Conservation (phyloP, 23 tunicate genomes). For the Styela plicata region DNA sequence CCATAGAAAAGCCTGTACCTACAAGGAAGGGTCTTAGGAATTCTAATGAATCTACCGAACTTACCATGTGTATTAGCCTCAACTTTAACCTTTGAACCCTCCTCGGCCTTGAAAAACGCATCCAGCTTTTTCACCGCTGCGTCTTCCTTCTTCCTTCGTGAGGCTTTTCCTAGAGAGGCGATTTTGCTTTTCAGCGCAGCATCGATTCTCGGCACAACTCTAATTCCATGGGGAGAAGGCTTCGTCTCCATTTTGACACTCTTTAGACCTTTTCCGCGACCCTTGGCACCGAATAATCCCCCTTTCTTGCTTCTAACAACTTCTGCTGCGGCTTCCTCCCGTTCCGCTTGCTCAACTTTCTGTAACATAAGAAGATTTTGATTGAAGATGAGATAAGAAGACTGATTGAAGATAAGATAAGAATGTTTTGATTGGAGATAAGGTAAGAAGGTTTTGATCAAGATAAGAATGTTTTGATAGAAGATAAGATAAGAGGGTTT, state of each 20-base stretch:
- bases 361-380: no score
- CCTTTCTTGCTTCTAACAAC: conserved; percentile 30
- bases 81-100: neutral
- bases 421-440: no score
- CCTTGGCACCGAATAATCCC: conserved; percentile 43
- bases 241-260: conserved; percentile 31
- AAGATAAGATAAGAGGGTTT: no score
- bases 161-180: neutral
- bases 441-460: no score
- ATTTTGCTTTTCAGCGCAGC: neutral
- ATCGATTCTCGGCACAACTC: conserved; percentile 50
- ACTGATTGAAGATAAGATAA: no score
- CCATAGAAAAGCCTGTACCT: no score
- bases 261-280: conserved; percentile 43
- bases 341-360: conserved; percentile 85
- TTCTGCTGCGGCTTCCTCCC: conserved; percentile 59
- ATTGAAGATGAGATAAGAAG: no score
- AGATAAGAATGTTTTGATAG: no score
- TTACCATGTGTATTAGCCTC: neutral
- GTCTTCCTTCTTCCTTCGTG: conserved; percentile 18
- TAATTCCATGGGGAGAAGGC: conserved; percentile 65
- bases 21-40: no score
- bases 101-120: conserved; percentile 24
- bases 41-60: no score
- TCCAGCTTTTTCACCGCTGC: conserved; percentile 42